Evolutionary conservation across 2,113 vertebrate species (phyloP).

Genomic region (Scomber japonicus): DNA sequence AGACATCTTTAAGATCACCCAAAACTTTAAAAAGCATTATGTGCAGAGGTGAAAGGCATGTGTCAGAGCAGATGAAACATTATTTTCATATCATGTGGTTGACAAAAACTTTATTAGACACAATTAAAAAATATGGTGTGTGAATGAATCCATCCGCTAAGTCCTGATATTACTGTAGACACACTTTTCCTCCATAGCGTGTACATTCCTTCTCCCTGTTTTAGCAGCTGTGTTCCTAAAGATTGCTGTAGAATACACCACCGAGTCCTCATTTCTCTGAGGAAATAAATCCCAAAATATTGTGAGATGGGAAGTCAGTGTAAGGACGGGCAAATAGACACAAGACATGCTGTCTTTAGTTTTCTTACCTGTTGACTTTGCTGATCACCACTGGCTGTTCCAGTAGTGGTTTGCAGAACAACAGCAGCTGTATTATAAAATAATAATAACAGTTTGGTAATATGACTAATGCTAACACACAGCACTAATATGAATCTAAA

Average conservation of each 20-base stretch:
- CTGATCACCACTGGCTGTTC: neutral
- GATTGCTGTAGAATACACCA: constrained; percentile 28
- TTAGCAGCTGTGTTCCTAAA: neutral
- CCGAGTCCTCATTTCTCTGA: constrained; percentile 20
- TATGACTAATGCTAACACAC: too few relatives aligned
- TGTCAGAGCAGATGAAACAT: too few relatives aligned
- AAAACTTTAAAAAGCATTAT: too few relatives aligned
- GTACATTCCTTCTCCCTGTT: neutral
- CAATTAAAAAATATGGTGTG: too few relatives aligned
- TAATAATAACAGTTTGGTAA: neutral
- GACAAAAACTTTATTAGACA: too few relatives aligned
- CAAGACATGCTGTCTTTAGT: neutral
- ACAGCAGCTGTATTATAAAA: neutral
- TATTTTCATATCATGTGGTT: too few relatives aligned
- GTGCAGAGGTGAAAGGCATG: too few relatives aligned
- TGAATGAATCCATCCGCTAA: too few relatives aligned
- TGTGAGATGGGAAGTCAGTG: accelerated
- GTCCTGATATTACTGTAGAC: constrained; percentile 5
- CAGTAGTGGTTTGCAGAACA: neutral
- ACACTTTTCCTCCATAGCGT: neutral
- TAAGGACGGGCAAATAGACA: neutral
- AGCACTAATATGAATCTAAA: too few relatives aligned
- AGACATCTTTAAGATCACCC: too few relatives aligned
- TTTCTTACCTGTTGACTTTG: constrained; percentile 32
- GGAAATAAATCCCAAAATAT: neutral